A percentile compares a stretch with the other conserved stretches of the same genome.
Evolutionary conservation across 2,797 vertebrate genomes (phyloP).

Genomic region (Spinus olivaceus): DNA sequence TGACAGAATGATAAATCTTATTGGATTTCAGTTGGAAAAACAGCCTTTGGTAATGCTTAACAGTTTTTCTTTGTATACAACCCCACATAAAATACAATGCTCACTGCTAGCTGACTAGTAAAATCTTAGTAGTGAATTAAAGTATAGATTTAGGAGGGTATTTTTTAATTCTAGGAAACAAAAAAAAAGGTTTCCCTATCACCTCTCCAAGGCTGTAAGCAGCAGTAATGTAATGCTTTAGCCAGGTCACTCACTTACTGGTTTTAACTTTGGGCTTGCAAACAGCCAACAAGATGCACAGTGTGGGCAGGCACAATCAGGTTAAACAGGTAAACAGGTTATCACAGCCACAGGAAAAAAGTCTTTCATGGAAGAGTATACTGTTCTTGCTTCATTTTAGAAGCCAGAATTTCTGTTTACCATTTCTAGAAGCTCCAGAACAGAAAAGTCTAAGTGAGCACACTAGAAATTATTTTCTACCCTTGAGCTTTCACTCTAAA

Average conservation of each 20-base stretch:
- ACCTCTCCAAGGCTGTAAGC: neutral
- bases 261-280: neutral
- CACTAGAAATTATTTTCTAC: neutral
- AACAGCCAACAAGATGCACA: neutral
- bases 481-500: neutral
- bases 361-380: neutral
- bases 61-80: neutral
- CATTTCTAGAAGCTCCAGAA: neutral
- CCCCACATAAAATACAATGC: neutral
- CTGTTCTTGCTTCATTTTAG: neutral
- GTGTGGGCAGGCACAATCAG: neutral
- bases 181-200: neutral
- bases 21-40: neutral
- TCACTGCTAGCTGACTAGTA: neutral
- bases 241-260: neutral
- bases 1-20: neutral
- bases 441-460: neutral
- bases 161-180: neutral
- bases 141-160: rapidly evolving
- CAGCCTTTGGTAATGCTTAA: neutral
- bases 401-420: neutral
- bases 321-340: neutral
- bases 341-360: neutral
- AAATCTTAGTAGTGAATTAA: neutral
- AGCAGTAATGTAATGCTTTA: neutral